Conservation (phyloP, 2,113 vertebrate species). For the Elaphurus davidianus region DNA sequence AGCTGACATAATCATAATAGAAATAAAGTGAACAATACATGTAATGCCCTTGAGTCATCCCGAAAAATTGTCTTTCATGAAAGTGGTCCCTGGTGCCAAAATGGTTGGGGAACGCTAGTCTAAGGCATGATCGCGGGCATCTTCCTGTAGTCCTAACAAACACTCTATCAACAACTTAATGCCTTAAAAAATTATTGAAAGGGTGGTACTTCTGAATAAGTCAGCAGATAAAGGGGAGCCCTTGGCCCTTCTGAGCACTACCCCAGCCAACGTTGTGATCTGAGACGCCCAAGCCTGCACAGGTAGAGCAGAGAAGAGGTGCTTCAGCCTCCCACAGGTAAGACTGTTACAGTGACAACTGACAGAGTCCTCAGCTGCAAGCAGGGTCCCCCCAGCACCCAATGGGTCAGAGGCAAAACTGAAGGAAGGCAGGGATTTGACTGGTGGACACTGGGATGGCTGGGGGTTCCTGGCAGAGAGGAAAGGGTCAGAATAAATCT, state of each 20-base stretch:
- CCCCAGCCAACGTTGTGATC: neutral
- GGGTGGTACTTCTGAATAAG: neutral
- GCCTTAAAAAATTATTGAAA: neutral
- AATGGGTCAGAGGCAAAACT: neutral
- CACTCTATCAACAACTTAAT: neutral
- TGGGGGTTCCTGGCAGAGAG: neutral
- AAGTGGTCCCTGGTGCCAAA: neutral
- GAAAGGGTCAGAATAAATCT: neutral
- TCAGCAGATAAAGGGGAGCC: no score
- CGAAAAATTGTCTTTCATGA: neutral
- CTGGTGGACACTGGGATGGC: neutral
- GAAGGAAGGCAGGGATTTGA: neutral
- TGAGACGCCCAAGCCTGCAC: neutral
- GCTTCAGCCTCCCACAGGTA: accelerated
- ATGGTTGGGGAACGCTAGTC: neutral
- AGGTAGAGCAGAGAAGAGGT: neutral
- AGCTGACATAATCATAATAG: neutral
- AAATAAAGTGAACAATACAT: neutral
- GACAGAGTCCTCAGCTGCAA: neutral
- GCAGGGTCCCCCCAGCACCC: neutral
- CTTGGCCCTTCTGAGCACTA: neutral
- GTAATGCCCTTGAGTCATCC: neutral
- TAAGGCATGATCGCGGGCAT: neutral
- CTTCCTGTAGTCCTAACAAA: neutral
- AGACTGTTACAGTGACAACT: neutral